phyloP scores from a whole-genome alignment of 2,888 invertebrate genomes.

The Hypomecis atomaria region DNA sequence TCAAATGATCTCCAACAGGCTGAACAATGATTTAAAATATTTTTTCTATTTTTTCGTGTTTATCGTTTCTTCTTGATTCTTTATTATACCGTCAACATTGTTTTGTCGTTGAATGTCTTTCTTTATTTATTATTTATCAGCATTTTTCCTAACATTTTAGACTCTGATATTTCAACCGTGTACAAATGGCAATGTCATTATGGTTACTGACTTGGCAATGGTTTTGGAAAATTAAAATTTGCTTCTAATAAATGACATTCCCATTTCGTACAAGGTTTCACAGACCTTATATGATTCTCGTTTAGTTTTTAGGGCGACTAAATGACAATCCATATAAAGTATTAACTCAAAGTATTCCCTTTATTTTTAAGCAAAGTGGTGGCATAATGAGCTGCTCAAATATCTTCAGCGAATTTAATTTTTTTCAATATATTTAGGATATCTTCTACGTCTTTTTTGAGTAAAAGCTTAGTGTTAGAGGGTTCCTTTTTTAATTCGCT shows the following conservation, averaged over 20 bases:
- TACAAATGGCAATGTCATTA: constrained; percentile 35
- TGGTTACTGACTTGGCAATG: constrained; percentile 17
- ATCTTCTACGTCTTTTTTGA: constrained; percentile 63
- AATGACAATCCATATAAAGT: constrained; percentile 83
- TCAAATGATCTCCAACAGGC: constrained; percentile 18
- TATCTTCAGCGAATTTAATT: constrained; percentile 49
- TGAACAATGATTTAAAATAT: constrained; percentile 56
- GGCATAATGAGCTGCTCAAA: constrained; percentile 53
- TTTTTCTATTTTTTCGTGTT: constrained; percentile 57
- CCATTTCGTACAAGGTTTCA: constrained; percentile 19
- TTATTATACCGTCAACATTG: constrained; percentile 36
- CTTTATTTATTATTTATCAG: constrained; percentile 32
- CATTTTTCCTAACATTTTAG: constrained; percentile 39
- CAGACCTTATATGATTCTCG: constrained; percentile 75
- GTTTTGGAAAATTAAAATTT: constrained; percentile 24
- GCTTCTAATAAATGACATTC: constrained; percentile 28
- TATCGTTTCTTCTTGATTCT: constrained; percentile 57
- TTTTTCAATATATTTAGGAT: constrained; percentile 29
- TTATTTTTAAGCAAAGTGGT: constrained; percentile 60
- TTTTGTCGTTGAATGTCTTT: constrained; percentile 33
- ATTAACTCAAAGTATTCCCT: constrained; percentile 78
- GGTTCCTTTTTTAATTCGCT: constrained; percentile 52
- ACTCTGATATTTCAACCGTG: constrained; percentile 12
- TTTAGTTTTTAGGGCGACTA: constrained; percentile 84
- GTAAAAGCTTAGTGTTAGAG: constrained; percentile 62